Evolutionary conservation across 2,888 invertebrate species (phyloP).

Genomic region (Mesorhabditis sp.): DNA sequence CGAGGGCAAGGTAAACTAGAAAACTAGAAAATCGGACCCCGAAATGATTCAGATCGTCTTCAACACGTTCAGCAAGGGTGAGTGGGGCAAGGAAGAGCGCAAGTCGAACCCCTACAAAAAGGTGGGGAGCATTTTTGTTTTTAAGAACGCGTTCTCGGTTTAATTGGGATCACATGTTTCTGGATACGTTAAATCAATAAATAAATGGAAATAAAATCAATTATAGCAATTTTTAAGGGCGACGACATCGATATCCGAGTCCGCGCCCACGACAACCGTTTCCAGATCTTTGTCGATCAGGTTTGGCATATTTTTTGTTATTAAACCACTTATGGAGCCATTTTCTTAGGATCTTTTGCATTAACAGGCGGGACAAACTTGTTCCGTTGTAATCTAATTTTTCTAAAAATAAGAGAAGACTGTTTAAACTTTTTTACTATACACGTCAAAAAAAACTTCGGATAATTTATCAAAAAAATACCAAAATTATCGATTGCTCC

Average conservation of each 20-base stretch:
- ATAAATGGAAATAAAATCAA: neutral
- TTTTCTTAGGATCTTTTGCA: too few relatives aligned
- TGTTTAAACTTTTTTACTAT: too few relatives aligned
- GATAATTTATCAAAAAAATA: too few relatives aligned
- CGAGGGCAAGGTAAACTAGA: slow-evolving; percentile 37
- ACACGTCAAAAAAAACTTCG: too few relatives aligned
- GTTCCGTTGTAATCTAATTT: too few relatives aligned
- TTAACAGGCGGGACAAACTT: too few relatives aligned
- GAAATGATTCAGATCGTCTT: slow-evolving; percentile 38
- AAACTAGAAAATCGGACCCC: neutral
- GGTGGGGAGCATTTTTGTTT: neutral
- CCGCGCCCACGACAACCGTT: slow-evolving; percentile 55
- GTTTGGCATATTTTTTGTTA: slow-evolving; percentile 8
- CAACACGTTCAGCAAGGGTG: slow-evolving; percentile 56
- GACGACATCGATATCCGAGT: slow-evolving; percentile 56
- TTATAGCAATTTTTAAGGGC: slow-evolving; percentile 28
- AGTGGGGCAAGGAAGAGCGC: slow-evolving; percentile 58
- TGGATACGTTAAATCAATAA: neutral
- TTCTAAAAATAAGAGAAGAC: too few relatives aligned
- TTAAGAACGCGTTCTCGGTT: neutral
- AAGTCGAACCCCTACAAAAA: slow-evolving; percentile 56
- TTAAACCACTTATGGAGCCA: neutral
- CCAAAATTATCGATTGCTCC: too few relatives aligned
- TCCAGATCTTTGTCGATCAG: slow-evolving; percentile 53
- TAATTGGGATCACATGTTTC: neutral